Evolutionary conservation across 2,888 invertebrate species (phyloP).

Genomic region (Ctenicera cuprea): DNA sequence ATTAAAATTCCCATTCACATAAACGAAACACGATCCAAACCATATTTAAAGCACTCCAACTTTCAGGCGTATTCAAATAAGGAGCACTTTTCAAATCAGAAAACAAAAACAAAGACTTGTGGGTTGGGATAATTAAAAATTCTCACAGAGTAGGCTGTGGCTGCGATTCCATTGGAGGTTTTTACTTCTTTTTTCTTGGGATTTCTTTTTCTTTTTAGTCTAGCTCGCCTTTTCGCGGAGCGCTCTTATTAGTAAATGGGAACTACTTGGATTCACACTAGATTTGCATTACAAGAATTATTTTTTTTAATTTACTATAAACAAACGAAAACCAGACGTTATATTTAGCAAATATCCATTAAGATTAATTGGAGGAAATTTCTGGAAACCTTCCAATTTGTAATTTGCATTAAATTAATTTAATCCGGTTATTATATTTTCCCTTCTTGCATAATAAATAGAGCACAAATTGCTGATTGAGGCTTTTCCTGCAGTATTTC

Average conservation of each 20-base stretch:
- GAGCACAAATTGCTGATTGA: conserved; percentile 52
- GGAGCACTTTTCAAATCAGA: conserved; percentile 68
- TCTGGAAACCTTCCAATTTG: conserved; percentile 6
- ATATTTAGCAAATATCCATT: neutral
- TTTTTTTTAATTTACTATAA: neutral
- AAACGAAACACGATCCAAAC: conserved; percentile 54
- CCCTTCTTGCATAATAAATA: conserved; percentile 11
- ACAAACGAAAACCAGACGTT: neutral
- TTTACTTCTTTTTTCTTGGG: conserved; percentile 52
- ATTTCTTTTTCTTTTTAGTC: conserved; percentile 32
- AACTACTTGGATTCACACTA: conserved; percentile 4
- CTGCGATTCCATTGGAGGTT: conserved; percentile 65
- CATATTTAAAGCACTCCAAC: conserved; percentile 64
- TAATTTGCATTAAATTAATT: conserved; percentile 37
- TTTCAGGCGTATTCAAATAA: conserved; percentile 62
- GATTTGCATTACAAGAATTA: neutral
- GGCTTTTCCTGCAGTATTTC: conserved; percentile 44
- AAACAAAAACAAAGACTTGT: conserved; percentile 70
- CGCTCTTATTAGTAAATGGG: conserved; percentile 42
- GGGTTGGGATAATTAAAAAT: conserved; percentile 73
- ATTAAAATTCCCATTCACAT: conserved; percentile 47
- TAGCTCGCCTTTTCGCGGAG: conserved; percentile 32
- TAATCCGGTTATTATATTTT: conserved; percentile 1
- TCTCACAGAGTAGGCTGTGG: conserved; percentile 65
- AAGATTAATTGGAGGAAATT: neutral